Percentiles rank a stretch among this genome's conserved stretches.
phyloP scores from a whole-genome alignment of 2,888 invertebrate genomes.

The Lampropteryx suffumata region DNA sequence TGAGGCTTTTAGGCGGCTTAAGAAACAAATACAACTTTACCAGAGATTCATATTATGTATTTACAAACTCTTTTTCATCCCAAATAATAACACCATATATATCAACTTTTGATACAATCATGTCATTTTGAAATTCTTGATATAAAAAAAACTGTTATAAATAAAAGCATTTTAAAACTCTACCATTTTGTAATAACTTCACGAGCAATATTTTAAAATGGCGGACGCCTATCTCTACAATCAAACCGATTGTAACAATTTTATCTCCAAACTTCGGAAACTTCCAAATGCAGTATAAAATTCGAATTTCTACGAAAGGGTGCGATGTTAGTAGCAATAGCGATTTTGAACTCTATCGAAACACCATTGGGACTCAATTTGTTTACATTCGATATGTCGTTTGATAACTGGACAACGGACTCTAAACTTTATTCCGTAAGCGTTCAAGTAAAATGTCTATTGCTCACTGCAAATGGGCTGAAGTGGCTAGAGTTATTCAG shows the following conservation, averaged over 20 bases:
- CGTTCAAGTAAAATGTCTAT: conserved; percentile 11
- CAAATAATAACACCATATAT: too few species aligned
- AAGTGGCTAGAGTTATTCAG: conserved; percentile 24
- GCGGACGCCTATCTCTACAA: conserved; percentile 35
- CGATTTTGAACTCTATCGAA: conserved; percentile 28
- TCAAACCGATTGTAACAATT: conserved; percentile 34
- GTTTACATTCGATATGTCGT: conserved; percentile 9
- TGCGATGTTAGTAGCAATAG: conserved; percentile 19
- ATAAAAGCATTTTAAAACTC: neutral
- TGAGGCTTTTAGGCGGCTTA: too few species aligned
- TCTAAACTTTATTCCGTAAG: conserved; percentile 12
- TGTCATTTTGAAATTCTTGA: too few species aligned
- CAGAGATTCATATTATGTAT: too few species aligned
- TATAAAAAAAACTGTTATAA: too few species aligned
- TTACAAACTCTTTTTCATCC: too few species aligned
- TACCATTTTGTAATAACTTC: conserved; percentile 12
- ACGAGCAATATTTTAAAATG: conserved; percentile 40
- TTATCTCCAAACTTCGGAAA: conserved; percentile 37
- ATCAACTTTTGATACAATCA: too few species aligned
- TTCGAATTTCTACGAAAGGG: conserved; percentile 32
- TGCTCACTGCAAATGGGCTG: conserved; percentile 11
- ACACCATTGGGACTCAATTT: conserved; percentile 19
- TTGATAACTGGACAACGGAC: conserved; percentile 10
- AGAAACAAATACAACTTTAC: too few species aligned
- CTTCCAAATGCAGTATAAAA: conserved; percentile 32